Evolutionary conservation across 2,113 vertebrate genomes (phyloP).

Genomic region (Meleagris gallopavo): DNA sequence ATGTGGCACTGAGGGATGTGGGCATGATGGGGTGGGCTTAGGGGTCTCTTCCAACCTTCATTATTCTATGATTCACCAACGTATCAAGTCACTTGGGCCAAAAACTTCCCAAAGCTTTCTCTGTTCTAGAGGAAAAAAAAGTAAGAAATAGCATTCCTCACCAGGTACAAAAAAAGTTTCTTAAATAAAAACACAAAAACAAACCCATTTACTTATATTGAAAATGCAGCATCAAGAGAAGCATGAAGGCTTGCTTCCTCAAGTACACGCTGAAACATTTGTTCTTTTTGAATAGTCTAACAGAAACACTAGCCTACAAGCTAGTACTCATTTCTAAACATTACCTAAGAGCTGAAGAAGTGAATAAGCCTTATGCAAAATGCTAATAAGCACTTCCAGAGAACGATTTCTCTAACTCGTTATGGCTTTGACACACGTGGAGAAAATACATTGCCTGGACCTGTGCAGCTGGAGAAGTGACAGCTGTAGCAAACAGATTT

Average conservation of each 20-base stretch:
- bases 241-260: not conserved
- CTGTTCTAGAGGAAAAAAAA: not conserved
- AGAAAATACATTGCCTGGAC: not conserved
- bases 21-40: too few relatives aligned
- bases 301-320: not conserved
- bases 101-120: not conserved
- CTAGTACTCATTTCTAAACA: conserved; percentile 3
- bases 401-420: not conserved
- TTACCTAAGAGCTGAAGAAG: not conserved
- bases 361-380: not conserved
- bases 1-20: too few relatives aligned
- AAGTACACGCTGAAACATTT: not conserved
- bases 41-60: too few relatives aligned
- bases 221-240: not conserved
- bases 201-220: not conserved
- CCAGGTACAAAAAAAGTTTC: not conserved
- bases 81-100: not conserved
- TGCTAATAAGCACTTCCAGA: not conserved
- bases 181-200: not conserved
- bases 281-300: not conserved
- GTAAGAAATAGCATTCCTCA: not conserved
- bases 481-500: not conserved
- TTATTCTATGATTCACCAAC: not conserved
- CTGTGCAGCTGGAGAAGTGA: not conserved
- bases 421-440: not conserved